phyloP scores from a whole-genome alignment of 2,888 invertebrate species.

The Dorcus parallelipipedus region DNA sequence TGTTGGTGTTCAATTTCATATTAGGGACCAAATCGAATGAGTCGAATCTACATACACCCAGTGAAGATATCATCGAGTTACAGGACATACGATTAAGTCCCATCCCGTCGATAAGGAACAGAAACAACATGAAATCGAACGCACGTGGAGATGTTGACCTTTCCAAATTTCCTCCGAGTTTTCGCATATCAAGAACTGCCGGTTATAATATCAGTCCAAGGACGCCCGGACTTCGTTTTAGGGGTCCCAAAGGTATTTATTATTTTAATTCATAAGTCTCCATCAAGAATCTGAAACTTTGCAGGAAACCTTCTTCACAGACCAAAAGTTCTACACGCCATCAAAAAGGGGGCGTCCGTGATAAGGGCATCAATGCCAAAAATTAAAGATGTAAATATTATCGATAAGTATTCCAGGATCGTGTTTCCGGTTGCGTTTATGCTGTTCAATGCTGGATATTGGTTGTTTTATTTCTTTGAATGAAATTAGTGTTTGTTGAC shows the following conservation, averaged over 20 bases:
- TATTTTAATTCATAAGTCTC: not conserved
- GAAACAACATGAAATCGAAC: conserved; percentile 53
- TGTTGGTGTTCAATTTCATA: no score
- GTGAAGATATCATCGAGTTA: conserved; percentile 83
- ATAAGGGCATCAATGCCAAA: conserved; percentile 89
- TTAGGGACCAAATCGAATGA: conserved; percentile 46
- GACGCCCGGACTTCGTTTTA: conserved; percentile 58
- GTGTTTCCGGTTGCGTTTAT: conserved; percentile 95
- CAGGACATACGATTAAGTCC: conserved; percentile 85
- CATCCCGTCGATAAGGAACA: conserved; percentile 72
- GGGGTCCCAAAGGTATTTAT: conserved; percentile 51
- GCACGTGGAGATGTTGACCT: conserved; percentile 54
- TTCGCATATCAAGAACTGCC: conserved; percentile 66
- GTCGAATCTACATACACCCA: conserved; percentile 29
- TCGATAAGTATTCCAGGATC: conserved; percentile 95
- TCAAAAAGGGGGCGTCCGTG: conserved; percentile 80
- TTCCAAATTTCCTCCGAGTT: conserved; percentile 69
- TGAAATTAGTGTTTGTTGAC: conserved; percentile 35
- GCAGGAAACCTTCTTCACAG: conserved; percentile 57
- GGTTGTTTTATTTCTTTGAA: conserved; percentile 87
- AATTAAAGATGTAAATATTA: conserved; percentile 95
- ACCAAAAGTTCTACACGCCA: conserved; percentile 75
- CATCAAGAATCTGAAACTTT: conserved; percentile 18
- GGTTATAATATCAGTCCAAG: conserved; percentile 56
- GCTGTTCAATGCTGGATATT: conserved; percentile 92